Base-by-base conservation (phyloP, 2,888 invertebrate species). In the Tenthredo notha region DNA sequence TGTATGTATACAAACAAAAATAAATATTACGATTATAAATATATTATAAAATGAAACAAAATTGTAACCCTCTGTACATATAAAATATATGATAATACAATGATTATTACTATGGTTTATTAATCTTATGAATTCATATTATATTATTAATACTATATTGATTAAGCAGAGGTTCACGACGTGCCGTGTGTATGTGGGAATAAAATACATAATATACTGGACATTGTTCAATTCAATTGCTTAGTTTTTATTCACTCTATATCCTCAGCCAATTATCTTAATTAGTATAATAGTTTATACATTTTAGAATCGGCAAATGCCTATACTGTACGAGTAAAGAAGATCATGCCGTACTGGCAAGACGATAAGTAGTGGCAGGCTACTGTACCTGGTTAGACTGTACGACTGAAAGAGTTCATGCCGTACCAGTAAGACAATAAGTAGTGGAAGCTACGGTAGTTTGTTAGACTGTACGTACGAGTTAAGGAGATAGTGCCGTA, bases 101-200 rank as follows among this genome's bases (percentile, higher is more conserved):
- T 92, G 89, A 93, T 74, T 74, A 72, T 84, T 74, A 72, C 84
- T 54, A 74, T 84, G 72, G 58, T 74, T 84, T 72, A 90, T 90
- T 90, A 88, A 90, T 91, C 88, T 91, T 89, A 91, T 92, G 88
- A 92, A 91, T 92, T 91, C 89, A 90, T 90, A 90, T 90, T 90
- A 90, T 91, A 92, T 91, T 91, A 93, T 91, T 90, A 92, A 92
- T 91, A 92, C 89, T 88, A 92, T 93, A 93, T 93, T 92, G 96
- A 96, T 96, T 95, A 96, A 96, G 96, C 96, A 96, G 96, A 96
- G 96, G 96, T 97, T 97, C 97, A 97, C 97, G 96, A 96, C 96
- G 97, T 97, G 97, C 97, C 97, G 97, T 96, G 96, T 96, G 96
- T 97, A 96, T 97, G 96, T 97, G 97, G 96, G 96, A 96, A 96